Evolutionary conservation across 2,888 invertebrate species (phyloP), one percentile per base, ranked within the genome.

Genomic region (Mythimna impura): DNA sequence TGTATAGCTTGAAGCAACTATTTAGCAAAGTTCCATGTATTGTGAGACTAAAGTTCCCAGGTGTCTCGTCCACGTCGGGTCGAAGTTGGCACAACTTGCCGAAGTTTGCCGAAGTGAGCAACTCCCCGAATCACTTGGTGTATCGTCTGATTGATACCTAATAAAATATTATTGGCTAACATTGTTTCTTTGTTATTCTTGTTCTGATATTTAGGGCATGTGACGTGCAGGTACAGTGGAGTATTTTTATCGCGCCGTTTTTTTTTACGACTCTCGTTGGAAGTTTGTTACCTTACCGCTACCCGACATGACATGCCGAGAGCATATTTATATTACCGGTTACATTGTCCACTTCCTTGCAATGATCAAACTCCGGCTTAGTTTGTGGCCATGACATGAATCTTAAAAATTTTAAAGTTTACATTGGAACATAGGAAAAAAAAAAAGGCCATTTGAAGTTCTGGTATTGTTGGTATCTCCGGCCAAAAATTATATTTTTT

Each of bases 131-230:
- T 84, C 84, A 83, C 70, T 76, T 55, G 64, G 66, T 67, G 73
- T 80, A 76, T 83, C 77, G 69, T 54, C 70, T 84, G 86, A 86
- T 85, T 85, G 81, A 76, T 79, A 77, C 47, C 71, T 76, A 81
- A 86, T 83, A 72, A 80, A 85, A 78, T 74, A 86, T 78, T 73
- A 84, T 84, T 86, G 74, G 50, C 62, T 66, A 62, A 73, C 71
- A 80, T 76, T 80, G 78, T 86, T 84, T 73, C 72, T 74, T 78
- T 77, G 65, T 71, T 75, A 61, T 74, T 72, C 65, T 72, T 84
- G 70, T 81, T 76, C 50, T 40, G 47, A 71, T 78, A 79, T 78
- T 64, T 43, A 70, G 10, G 36, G 57, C n/a, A 34, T 75, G 58
- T 78, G 78, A 67, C 82, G 66, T 66, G 77, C 10, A 58, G 25